Conservation (phyloP, 2,113 vertebrate genomes). For the Heteronetta atricapilla region DNA sequence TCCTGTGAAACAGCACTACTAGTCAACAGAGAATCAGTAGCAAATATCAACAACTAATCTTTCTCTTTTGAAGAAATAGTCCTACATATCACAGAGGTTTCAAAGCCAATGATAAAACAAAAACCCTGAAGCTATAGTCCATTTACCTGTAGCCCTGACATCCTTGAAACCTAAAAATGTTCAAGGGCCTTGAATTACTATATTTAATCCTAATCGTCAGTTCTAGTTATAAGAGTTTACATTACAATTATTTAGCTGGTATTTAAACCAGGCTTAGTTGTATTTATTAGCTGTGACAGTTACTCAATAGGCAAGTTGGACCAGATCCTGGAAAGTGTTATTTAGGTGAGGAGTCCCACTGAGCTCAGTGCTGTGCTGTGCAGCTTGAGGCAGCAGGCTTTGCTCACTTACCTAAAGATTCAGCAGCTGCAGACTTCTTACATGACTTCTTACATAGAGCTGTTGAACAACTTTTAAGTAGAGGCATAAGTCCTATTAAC, state of each 20-base stretch:
- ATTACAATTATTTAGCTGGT: conserved; percentile 7
- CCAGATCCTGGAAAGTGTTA: neutral
- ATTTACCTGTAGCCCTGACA: conserved; percentile 52
- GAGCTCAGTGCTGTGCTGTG: neutral
- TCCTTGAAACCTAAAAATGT: conserved; percentile 43
- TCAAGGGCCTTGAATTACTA: conserved; percentile 11
- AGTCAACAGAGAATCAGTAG: conserved; percentile 51
- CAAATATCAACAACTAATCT: conserved; percentile 74
- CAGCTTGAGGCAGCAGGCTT: neutral
- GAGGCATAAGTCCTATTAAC: neutral
- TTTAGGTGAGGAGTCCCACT: accelerated
- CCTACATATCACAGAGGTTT: conserved; percentile 60
- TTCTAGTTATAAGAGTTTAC: neutral
- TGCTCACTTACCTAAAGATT: neutral
- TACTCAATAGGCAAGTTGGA: neutral
- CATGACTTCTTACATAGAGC: accelerated
- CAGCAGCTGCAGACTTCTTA: neutral
- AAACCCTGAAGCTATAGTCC: conserved; percentile 42
- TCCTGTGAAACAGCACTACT: conserved; percentile 16
- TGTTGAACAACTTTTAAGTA: neutral
- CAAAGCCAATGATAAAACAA: conserved; percentile 64
- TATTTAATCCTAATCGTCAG: conserved; percentile 35
- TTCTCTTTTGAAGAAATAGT: conserved; percentile 66
- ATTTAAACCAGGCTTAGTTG: neutral
- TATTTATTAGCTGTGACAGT: neutral